Conservation (phyloP, 2,888 invertebrate genomes). For the Lochmaea capreae region DNA sequence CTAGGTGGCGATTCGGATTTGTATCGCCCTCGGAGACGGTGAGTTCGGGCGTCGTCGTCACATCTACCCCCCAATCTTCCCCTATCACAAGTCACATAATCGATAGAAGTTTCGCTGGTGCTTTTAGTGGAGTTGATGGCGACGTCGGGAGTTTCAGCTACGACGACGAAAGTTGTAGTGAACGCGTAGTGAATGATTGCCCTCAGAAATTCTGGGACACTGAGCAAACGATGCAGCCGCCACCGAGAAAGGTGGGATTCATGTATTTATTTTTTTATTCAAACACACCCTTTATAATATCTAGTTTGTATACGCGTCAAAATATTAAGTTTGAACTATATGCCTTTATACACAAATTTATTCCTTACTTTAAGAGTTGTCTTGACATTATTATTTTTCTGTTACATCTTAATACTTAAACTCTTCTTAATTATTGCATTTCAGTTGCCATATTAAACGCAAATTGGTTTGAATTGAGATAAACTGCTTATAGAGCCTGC, state of each 20-base stretch:
- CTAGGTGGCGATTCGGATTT: conserved; percentile 36
- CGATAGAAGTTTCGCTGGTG: conserved; percentile 56
- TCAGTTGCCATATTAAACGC: too few species aligned
- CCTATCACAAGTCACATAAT: conserved; percentile 60
- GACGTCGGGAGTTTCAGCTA: conserved; percentile 51
- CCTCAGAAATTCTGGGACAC: conserved; percentile 31
- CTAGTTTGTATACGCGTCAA: neutral
- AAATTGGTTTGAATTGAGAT: too few species aligned
- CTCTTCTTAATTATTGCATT: too few species aligned
- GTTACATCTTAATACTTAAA: too few species aligned
- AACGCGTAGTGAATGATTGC: conserved; percentile 50
- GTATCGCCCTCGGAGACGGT: conserved; percentile 39
- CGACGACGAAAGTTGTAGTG: conserved; percentile 55
- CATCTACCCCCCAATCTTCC: conserved; percentile 31
- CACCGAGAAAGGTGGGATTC: conserved; percentile 83
- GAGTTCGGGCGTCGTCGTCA: conserved; percentile 58
- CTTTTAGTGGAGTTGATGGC: conserved; percentile 51
- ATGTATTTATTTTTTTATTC: neutral
- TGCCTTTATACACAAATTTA: too few species aligned
- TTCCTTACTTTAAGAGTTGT: too few species aligned
- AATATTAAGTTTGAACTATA: neutral
- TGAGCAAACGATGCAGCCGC: conserved; percentile 77
- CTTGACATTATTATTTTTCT: too few species aligned
- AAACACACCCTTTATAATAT: conserved; percentile 26
- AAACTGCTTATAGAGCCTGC: too few species aligned